These are phyloP conservation scores for Cerastis leucographa DNA, from an alignment of 2,888 invertebrate species.

Conservation along the genomic window DNA sequence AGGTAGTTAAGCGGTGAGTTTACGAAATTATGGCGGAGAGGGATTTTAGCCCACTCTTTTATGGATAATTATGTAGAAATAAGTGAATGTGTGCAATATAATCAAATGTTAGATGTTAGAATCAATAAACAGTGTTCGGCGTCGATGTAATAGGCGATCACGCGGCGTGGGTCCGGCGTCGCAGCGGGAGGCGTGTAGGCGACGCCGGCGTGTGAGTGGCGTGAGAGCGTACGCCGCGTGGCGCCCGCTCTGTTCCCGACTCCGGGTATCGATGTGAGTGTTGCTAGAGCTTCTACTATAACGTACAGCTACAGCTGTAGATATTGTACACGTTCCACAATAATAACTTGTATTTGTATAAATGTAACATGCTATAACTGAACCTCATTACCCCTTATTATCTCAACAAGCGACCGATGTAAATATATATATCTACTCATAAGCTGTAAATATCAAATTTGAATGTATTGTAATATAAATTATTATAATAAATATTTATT, in stretches of 20 bases:
- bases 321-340: constrained; percentile 84
- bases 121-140: constrained; percentile 75
- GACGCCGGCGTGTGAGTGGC: background rate
- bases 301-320: constrained; percentile 75
- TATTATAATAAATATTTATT: constrained; percentile 85
- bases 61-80: constrained; percentile 80
- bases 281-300: constrained; percentile 78
- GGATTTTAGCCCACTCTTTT: constrained; percentile 89
- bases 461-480: constrained; percentile 84
- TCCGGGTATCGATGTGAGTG: constrained; percentile 70
- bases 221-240: constrained; percentile 39
- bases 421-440: constrained; percentile 80
- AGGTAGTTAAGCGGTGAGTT: constrained; percentile 90
- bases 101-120: constrained; percentile 85
- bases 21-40: constrained; percentile 90
- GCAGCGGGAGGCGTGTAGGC: background rate
- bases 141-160: constrained; percentile 73
- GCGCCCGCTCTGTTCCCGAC: constrained; percentile 58
- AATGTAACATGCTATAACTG: constrained; percentile 76
- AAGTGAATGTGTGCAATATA: constrained; percentile 89
- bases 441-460: constrained; percentile 88
- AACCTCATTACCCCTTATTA: constrained; percentile 75
- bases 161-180: constrained; percentile 53
- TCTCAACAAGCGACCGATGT: constrained; percentile 78
- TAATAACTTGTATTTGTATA: constrained; percentile 73